These are phyloP conservation scores for Trichonephila inaurata DNA, from an alignment of 1,140 invertebrate genomes.

Conservation along the genomic window DNA sequence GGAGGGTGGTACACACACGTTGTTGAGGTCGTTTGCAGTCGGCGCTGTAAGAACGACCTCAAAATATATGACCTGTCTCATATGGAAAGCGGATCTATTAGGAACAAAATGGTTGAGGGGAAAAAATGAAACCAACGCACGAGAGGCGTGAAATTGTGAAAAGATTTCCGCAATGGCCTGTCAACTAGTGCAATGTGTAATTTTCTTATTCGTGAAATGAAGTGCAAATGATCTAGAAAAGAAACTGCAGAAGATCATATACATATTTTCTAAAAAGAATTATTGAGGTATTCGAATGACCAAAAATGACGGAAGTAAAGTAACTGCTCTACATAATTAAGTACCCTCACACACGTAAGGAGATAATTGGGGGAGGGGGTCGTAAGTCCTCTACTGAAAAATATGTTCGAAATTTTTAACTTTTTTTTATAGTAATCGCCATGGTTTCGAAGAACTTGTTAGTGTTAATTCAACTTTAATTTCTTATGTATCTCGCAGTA, in stretches of 20 bases:
- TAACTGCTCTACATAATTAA: too few relatives aligned
- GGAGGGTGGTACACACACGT: background rate
- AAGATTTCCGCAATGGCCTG: background rate
- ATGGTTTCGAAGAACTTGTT: too few relatives aligned
- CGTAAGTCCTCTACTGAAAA: background rate
- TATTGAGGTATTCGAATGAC: background rate
- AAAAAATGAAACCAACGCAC: background rate
- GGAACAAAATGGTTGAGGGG: background rate
- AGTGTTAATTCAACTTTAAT: too few relatives aligned
- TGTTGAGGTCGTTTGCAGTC: conserved; percentile 22
- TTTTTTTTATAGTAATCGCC: too few relatives aligned
- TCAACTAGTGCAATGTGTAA: background rate
- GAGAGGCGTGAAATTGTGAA: conserved; percentile 2
- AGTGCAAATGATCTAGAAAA: background rate
- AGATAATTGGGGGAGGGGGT: too few relatives aligned
- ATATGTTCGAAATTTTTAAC: too few relatives aligned
- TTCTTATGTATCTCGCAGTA: too few relatives aligned
- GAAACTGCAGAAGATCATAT: background rate
- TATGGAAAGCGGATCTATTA: conserved; percentile 23
- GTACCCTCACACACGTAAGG: too few relatives aligned
- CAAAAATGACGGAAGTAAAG: too few relatives aligned
- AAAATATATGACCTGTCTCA: conserved; percentile 31
- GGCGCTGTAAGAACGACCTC: conserved; percentile 18
- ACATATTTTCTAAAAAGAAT: background rate
- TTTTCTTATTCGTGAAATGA: background rate